Conservation (phyloP, 2,113 vertebrate genomes). For the Pterocles orientalis region DNA sequence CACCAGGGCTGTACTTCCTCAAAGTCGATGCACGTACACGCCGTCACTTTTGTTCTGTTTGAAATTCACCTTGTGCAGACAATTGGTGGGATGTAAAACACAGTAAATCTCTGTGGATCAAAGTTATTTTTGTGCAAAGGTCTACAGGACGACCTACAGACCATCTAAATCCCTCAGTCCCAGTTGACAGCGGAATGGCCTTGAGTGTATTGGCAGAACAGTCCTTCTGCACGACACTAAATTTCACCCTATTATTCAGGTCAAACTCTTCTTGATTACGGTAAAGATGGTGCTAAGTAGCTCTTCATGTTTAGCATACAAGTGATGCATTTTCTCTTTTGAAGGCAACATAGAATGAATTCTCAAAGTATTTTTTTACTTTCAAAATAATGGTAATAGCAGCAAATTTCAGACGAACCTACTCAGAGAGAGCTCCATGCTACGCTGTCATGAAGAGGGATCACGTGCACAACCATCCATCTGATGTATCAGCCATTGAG, state of each 20-base stretch:
- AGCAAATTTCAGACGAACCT: not conserved
- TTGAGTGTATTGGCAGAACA: not conserved
- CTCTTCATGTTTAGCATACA: not conserved
- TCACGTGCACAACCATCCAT: not conserved
- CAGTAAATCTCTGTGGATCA: not conserved
- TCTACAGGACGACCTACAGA: not conserved
- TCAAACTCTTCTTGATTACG: not conserved
- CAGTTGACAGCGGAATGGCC: not conserved
- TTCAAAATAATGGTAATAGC: not conserved
- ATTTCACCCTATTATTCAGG: not conserved
- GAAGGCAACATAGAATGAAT: not conserved
- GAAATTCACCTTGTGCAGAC: slow-evolving; percentile 1
- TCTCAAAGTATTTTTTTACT: not conserved
- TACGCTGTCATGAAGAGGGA: not conserved
- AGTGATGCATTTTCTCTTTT: not conserved
- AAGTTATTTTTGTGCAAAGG: not conserved
- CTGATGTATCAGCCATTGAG: not conserved
- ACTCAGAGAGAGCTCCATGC: not conserved
- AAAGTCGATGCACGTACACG: not conserved
- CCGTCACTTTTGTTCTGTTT: not conserved
- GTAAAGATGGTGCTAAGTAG: not conserved
- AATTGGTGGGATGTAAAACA: not conserved
- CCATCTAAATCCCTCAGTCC: not conserved
- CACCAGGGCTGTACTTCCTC: not conserved
- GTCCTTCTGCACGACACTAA: not conserved